These are phyloP conservation scores for Crypturellus undulatus DNA, from an alignment of 2,113 vertebrate genomes.

Conservation along the genomic window DNA sequence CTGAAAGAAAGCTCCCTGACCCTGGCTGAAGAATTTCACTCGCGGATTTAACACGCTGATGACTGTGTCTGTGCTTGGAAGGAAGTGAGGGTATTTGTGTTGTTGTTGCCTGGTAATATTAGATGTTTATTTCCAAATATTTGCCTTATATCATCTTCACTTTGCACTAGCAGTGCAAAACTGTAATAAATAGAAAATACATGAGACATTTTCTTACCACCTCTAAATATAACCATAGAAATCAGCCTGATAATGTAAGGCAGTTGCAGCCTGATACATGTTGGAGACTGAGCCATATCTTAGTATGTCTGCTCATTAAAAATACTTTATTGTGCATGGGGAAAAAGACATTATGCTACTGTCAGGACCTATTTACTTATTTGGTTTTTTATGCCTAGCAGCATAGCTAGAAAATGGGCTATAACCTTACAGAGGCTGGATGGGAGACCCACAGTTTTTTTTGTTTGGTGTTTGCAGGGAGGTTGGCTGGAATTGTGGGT, in stretches of 20 bases:
- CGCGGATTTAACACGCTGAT: neutral
- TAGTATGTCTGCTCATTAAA: neutral
- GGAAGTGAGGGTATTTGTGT: slow-evolving; percentile 31
- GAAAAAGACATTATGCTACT: neutral
- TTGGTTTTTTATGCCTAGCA: neutral
- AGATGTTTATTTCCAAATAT: slow-evolving; percentile 37
- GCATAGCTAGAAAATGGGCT: neutral
- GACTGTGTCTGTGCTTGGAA: neutral
- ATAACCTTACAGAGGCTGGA: neutral
- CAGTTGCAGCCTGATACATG: neutral
- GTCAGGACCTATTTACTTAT: neutral
- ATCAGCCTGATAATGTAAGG: neutral
- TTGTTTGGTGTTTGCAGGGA: neutral
- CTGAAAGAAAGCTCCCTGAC: neutral
- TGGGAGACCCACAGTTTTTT: neutral
- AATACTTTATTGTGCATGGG: neutral
- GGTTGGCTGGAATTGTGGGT: neutral
- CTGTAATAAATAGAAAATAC: neutral
- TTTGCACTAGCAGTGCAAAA: neutral
- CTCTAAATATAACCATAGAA: neutral
- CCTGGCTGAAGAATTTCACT: neutral
- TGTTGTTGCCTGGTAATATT: slow-evolving; percentile 51
- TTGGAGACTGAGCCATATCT: neutral
- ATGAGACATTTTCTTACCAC: neutral
- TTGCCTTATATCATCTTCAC: neutral